Conservation (phyloP, 1,140 invertebrate species). For the Achatina immaculata region DNA sequence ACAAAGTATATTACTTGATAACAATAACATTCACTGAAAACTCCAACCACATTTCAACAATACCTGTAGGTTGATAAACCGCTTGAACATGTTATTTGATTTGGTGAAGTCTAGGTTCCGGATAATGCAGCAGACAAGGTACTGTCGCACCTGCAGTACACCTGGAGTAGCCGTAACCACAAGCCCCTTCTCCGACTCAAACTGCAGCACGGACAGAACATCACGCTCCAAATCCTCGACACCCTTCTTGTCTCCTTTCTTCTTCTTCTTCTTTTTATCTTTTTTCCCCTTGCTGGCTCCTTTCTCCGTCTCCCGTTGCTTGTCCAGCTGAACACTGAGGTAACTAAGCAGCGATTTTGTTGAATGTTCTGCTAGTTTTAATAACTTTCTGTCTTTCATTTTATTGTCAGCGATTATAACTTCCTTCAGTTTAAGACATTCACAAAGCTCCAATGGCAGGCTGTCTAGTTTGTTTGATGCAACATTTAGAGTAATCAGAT, state of each 20-base stretch:
- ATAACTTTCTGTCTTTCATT: constrained; percentile 79
- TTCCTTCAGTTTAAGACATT: constrained; percentile 79
- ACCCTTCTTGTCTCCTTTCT: constrained; percentile 47
- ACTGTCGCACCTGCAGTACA: constrained; percentile 77
- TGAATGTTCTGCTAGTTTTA: constrained; percentile 75
- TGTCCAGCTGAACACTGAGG: constrained; percentile 57
- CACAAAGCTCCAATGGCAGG: constrained; percentile 78
- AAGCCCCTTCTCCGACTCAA: constrained; percentile 72
- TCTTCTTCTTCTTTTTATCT: constrained; percentile 57
- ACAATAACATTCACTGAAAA: neutral
- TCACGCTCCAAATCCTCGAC: constrained; percentile 57
- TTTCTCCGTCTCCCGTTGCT: constrained; percentile 71
- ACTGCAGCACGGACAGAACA: constrained; percentile 74
- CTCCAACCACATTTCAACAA: too few relatives aligned
- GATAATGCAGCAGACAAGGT: constrained; percentile 82
- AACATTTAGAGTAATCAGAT: constrained; percentile 81
- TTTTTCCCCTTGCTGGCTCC: constrained; percentile 52
- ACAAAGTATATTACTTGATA: neutral
- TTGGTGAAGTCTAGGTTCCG: constrained; percentile 77
- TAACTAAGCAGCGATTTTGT: constrained; percentile 67
- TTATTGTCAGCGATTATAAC: constrained; percentile 80
- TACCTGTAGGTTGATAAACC: constrained; percentile 84
- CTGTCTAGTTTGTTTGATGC: constrained; percentile 77
- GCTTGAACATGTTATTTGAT: constrained; percentile 78
- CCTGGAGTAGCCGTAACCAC: constrained; percentile 75